These are phyloP conservation scores for Sminthurides aquaticus DNA, from an alignment of 2,888 invertebrate species.

Conservation along the genomic window DNA sequence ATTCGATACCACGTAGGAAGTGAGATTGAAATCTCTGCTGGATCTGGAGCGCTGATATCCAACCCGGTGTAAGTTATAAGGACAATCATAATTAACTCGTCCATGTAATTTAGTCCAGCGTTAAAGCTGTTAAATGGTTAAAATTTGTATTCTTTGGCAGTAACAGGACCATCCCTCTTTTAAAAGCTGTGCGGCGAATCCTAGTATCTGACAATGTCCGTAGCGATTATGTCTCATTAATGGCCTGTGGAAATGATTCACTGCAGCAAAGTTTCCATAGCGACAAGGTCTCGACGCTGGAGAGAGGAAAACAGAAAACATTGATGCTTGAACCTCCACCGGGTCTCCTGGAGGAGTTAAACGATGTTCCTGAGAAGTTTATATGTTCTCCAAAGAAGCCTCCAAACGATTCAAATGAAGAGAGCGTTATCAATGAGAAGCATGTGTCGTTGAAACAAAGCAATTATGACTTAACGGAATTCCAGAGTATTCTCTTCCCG, in stretches of 20 bases:
- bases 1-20: conserved; percentile 89
- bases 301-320: conserved; percentile 32
- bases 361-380: conserved; percentile 23
- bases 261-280: conserved; percentile 13
- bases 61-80: conserved; percentile 58
- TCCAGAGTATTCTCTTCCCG: conserved; percentile 40
- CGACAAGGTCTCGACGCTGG: conserved; percentile 35
- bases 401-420: not conserved
- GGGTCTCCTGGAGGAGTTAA: conserved; percentile 35
- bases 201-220: conserved; percentile 8
- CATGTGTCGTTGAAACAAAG: too few relatives aligned
- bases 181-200: conserved; percentile 8
- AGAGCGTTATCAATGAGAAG: too few relatives aligned
- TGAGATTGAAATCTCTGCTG: conserved; percentile 77
- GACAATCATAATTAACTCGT: not conserved
- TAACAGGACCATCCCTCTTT: conserved; percentile 20
- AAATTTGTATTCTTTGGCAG: conserved; percentile 10
- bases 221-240: conserved; percentile 32
- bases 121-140: too few relatives aligned
- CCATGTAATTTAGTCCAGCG: too few relatives aligned
- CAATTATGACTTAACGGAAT: conserved; percentile 31
- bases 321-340: conserved; percentile 33
- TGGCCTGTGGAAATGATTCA: not conserved
- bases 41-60: conserved; percentile 79
- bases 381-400: conserved; percentile 3